Conservation (phyloP, 1,140 invertebrate genomes). For the Rhyzopertha dominica region DNA sequence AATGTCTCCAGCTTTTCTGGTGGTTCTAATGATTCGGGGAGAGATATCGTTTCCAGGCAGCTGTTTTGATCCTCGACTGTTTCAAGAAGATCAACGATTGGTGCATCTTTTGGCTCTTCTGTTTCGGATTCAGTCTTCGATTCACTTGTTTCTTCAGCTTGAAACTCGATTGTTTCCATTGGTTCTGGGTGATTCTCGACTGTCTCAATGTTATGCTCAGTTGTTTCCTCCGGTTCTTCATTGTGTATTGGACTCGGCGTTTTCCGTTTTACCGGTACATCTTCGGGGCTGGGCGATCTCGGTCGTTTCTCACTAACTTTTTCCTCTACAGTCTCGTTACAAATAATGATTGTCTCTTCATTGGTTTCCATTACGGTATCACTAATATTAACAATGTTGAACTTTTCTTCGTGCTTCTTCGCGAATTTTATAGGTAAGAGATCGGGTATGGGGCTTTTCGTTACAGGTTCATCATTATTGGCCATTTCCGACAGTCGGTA, state of each 20-base stretch:
- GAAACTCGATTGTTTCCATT: constrained; percentile 19
- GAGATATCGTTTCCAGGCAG: no score
- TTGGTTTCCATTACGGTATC: constrained; percentile 40
- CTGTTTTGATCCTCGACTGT: no score
- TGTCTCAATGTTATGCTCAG: constrained; percentile 21
- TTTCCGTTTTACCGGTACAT: constrained; percentile 32
- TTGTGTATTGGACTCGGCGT: constrained; percentile 27
- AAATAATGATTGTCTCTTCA: constrained; percentile 44
- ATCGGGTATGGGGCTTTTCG: constrained; percentile 40
- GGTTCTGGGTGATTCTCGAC: constrained; percentile 22
- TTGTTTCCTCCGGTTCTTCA: constrained; percentile 10
- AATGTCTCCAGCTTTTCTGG: no score
- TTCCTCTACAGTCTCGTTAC: constrained; percentile 27
- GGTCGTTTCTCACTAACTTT: constrained; percentile 33
- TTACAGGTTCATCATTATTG: constrained; percentile 19
- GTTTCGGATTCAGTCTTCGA: constrained; percentile 20
- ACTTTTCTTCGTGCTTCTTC: constrained; percentile 16
- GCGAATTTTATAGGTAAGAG: constrained; percentile 39
- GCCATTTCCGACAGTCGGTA: constrained; percentile 30
- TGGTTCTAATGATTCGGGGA: no score
- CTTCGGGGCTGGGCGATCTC: constrained; percentile 30
- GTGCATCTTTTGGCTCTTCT: constrained; percentile 20
- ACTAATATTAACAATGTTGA: constrained; percentile 42
- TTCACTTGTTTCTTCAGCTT: constrained; percentile 18
- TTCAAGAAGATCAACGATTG: no score